Evolutionary conservation across 53 echinoderm and acorn worm genomes (phyloP), one percentile per base, ranked within the genome.

Genomic region (Echinarachnius parma): DNA sequence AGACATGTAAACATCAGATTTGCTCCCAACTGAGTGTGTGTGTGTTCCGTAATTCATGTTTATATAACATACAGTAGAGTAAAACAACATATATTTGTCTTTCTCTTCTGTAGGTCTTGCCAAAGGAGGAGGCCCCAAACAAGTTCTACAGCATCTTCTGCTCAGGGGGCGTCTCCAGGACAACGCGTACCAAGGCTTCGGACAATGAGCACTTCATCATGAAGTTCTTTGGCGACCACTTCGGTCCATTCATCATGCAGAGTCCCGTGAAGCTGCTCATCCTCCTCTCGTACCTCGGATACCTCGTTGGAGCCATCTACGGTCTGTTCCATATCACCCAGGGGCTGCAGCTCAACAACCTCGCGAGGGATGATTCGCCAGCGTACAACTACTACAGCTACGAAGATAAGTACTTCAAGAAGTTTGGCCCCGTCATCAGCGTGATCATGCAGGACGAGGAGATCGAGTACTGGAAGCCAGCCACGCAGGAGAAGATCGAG

Each of bases 61-160:
- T n/a, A n/a, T n/a, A n/a, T n/a, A n/a, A n/a, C n/a, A n/a, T n/a
- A n/a, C n/a, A n/a, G n/a, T n/a, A n/a, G n/a, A n/a, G n/a, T n/a
- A n/a, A n/a, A n/a, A n/a, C n/a, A n/a, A n/a, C n/a, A n/a, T n/a
- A n/a, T n/a, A n/a, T n/a, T n/a, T n/a, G n/a, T n/a, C n/a, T n/a
- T n/a, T n/a, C n/a, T n/a, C 61, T 26, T 36, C 19, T 60, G 1
- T n/a, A 84, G 84, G 93, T 93, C 7, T 71, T 93, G 0, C 86
- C 93, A 21, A 66, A 62, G 30, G 93, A 93, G 35, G 89, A 93
- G 52, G 79, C 93, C 0, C 93, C 93, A 26, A 89, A 88, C 63
- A 88, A 88, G 57, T 82, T 98, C 27, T 98, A 98, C 64, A 79
- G 79, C 16, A 81, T 98, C 37, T 98, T 98, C 63, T 98, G 98